phyloP scores from a whole-genome alignment of 1,140 invertebrate species.

The Anoplolepis gracilipes region DNA sequence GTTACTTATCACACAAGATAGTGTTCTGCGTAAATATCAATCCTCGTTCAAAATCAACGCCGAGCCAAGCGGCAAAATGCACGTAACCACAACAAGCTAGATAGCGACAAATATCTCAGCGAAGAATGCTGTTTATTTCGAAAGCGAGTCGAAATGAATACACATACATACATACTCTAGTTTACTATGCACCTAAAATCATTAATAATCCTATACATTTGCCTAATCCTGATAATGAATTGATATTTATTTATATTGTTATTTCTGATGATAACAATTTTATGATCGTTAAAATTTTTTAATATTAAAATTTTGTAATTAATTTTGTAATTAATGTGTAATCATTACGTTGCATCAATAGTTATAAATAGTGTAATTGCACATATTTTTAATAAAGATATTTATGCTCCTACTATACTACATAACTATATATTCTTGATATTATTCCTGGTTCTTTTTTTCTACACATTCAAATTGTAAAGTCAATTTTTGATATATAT shows the following conservation, averaged over 20 bases:
- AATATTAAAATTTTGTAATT: too few species aligned
- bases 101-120: neutral
- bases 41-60: conserved; percentile 45
- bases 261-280: too few species aligned
- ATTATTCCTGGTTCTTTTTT: neutral
- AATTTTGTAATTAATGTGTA: too few species aligned
- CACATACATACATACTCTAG: neutral
- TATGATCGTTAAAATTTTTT: too few species aligned
- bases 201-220: too few species aligned
- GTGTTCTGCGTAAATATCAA: conserved; percentile 50
- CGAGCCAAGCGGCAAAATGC: neutral
- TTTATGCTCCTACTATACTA: too few species aligned
- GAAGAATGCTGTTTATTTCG: neutral
- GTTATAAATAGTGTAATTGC: too few species aligned
- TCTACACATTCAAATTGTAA: neutral
- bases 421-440: neutral
- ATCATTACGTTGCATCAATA: too few species aligned
- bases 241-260: too few species aligned
- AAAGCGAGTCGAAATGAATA: neutral
- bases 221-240: too few species aligned
- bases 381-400: too few species aligned
- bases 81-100: neutral
- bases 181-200: too few species aligned
- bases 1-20: conserved; percentile 35
- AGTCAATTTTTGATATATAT: neutral